A percentile compares a stretch with the other conserved stretches of the same genome.
phyloP scores from a whole-genome alignment of 2,113 vertebrate genomes.

The Mustela nigripes region DNA sequence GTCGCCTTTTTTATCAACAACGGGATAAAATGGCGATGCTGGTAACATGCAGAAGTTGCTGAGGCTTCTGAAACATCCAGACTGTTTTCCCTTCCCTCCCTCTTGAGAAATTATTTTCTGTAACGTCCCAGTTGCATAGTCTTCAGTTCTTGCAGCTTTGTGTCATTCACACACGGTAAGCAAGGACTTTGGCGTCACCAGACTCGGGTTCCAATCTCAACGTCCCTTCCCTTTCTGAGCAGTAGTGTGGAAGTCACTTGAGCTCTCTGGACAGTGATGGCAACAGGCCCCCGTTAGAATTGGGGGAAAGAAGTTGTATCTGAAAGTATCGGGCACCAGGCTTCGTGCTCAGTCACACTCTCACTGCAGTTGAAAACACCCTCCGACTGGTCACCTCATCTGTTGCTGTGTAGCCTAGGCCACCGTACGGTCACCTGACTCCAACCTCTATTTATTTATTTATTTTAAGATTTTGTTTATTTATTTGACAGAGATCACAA shows the following conservation, averaged over 20 bases:
- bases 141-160: neutral
- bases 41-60: neutral
- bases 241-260: neutral
- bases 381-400: neutral
- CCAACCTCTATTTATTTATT: neutral
- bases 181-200: neutral
- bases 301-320: neutral
- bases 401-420: neutral
- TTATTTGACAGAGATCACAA: no score
- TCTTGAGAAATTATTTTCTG: neutral
- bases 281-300: neutral
- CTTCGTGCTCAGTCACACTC: neutral
- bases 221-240: neutral
- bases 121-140: neutral
- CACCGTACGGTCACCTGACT: neutral
- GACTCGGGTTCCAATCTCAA: neutral
- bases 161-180: neutral
- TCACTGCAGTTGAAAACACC: rapidly evolving
- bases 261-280: neutral
- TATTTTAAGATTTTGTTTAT: no score
- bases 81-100: neutral
- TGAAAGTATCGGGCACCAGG: neutral
- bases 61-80: neutral
- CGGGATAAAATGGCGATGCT: neutral
- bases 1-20: neutral